Base-by-base conservation (phyloP, 1,140 invertebrate species). In the Hycleus cichorii region DNA sequence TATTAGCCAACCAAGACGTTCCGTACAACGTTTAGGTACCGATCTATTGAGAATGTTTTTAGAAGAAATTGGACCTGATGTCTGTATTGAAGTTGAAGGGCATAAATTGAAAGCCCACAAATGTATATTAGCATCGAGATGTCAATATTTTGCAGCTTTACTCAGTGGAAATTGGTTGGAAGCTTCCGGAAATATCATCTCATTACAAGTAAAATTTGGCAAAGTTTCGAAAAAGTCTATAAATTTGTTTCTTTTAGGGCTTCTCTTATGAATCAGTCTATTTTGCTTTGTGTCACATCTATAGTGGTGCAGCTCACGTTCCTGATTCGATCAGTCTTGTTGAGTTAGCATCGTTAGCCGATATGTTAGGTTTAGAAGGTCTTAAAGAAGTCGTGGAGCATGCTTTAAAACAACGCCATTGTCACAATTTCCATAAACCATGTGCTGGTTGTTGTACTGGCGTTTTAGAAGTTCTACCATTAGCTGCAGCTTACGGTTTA, bases 271-370 rank as follows among this genome's bases (percentile, higher is more conserved):
- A 85, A 54, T 85, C 87, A 1, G 88, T 94, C 0, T 88, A 93
- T 73, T 94, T 95, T 77, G 88, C 90, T 0, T 72, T 96, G 47
- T 91, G 91, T 64, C 92, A 95, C 72, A 91, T 96, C 47, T 96
- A 96, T 66, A 93, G 91, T 62, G 93, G 92, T 3, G 85, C 89
- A 11, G 87, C 88, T 44, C 86, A 89, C 63, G 84, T 93, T 60
- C 89, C 90, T 0, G 88, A 92, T 63, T 82, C 85, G 2, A 87
- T 93, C 56, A 88, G 87, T 70, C 83, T 96, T 27, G 84, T 90
- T 46, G 91, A 95, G 73, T 72, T 95, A 51, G 87, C 91, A 0
- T 88, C 89, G 0, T 72, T 95, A 47, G 88, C 91, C 3, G 92
- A 95, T 75, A 88, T 94, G 82, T 75, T 95, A 11, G 88, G 89